Evolutionary conservation across 2,113 vertebrate genomes (phyloP).

Genomic region (Promerops cafer): DNA sequence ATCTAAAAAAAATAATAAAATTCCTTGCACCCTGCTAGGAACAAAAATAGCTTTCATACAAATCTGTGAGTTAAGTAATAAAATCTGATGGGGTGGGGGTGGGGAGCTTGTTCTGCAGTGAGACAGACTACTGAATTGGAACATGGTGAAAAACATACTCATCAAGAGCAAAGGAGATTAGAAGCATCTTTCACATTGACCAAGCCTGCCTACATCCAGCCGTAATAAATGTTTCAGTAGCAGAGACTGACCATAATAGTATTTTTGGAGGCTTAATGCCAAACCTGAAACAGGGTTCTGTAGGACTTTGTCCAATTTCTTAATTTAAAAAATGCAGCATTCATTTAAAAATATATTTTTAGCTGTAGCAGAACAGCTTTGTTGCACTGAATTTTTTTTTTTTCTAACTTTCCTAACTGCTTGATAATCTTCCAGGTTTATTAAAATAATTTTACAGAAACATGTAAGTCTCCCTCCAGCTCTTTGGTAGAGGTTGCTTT

Average conservation of each 20-base stretch:
- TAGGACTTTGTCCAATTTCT: slow-evolving; percentile 53
- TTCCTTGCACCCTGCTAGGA: slow-evolving; percentile 25
- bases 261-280: slow-evolving; percentile 54
- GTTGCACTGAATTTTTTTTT: background rate
- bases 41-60: slow-evolving; percentile 58
- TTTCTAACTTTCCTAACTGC: slow-evolving; percentile 14
- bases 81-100: background rate
- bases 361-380: slow-evolving; percentile 15
- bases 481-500: background rate
- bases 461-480: background rate
- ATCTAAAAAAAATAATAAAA: background rate
- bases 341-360: slow-evolving; percentile 58
- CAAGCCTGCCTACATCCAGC: background rate
- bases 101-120: background rate
- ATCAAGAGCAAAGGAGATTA: slow-evolving; percentile 27
- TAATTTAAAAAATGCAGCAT: slow-evolving; percentile 61
- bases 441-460: slow-evolving; percentile 56
- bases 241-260: slow-evolving; percentile 52
- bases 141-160: slow-evolving; percentile 43
- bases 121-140: slow-evolving; percentile 34
- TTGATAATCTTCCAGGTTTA: slow-evolving; percentile 54
- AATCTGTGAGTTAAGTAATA: slow-evolving; percentile 41
- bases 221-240: slow-evolving; percentile 56
- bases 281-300: slow-evolving; percentile 35
- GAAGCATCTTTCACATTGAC: slow-evolving; percentile 35